phyloP scores from a whole-genome alignment of 2,888 invertebrate species.

The Smittia sp. region DNA sequence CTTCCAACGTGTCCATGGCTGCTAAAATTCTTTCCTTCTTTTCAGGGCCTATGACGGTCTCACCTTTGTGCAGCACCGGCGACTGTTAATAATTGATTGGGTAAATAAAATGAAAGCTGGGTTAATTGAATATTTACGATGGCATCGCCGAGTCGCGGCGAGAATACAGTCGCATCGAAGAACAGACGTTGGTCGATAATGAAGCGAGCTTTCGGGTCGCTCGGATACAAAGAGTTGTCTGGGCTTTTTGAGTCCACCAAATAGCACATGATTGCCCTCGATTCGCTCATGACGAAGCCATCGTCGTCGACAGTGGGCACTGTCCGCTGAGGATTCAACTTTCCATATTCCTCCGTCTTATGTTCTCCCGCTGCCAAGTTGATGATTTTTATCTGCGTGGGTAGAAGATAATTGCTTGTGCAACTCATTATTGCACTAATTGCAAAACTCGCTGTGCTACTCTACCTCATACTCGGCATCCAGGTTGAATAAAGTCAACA shows the following conservation, averaged over 20 bases:
- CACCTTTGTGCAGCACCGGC: background rate
- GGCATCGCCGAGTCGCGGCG: too few relatives aligned
- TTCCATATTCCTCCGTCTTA: background rate
- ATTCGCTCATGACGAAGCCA: conserved; percentile 19
- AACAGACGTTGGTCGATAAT: conserved; percentile 29
- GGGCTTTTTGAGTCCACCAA: background rate
- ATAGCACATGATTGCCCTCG: conserved; percentile 24
- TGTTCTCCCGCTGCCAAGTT: conserved; percentile 30
- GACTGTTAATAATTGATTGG: background rate
- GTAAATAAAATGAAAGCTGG: background rate
- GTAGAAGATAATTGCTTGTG: conserved; percentile 18
- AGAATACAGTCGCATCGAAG: conserved; percentile 36
- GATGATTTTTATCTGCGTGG: conserved; percentile 47
- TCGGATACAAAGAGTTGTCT: conserved; percentile 3
- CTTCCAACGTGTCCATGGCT: conserved; percentile 49
- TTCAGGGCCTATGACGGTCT: background rate
- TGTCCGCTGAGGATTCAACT: conserved; percentile 27
- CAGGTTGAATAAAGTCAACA: background rate
- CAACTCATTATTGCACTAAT: background rate
- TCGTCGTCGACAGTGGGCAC: conserved; percentile 16
- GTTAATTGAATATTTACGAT: background rate
- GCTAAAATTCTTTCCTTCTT: conserved; percentile 44
- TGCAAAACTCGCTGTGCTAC: background rate
- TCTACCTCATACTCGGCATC: conserved; percentile 6
- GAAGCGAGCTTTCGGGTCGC: background rate